A percentile compares a stretch with the other conserved stretches of the same genome.
Conservation (phyloP, 2,888 invertebrate genomes). For the Pediacus dermestoides region DNA sequence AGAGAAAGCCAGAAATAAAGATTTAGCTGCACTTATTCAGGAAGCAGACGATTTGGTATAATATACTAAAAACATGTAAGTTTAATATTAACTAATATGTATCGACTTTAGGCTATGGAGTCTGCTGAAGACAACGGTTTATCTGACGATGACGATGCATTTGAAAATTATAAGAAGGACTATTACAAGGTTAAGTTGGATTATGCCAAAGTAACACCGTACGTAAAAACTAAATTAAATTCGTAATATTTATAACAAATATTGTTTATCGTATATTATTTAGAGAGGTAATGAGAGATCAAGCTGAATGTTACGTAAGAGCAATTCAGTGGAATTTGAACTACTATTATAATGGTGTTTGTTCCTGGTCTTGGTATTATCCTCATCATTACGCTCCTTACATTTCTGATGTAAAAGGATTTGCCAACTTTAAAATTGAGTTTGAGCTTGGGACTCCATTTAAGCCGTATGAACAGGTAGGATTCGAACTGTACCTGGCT, state of each 20-base stretch:
- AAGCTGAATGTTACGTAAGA: slow-evolving; percentile 84
- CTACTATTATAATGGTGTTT: slow-evolving; percentile 95
- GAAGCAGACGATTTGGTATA: slow-evolving; percentile 61
- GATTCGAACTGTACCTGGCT: slow-evolving; percentile 5
- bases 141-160: slow-evolving; percentile 55
- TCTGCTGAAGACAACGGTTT: slow-evolving; percentile 49
- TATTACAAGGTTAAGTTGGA: slow-evolving; percentile 91
- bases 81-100: slow-evolving; percentile 8
- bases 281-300: slow-evolving; percentile 73
- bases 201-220: slow-evolving; percentile 74
- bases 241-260: background rate
- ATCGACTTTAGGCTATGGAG: slow-evolving; percentile 18
- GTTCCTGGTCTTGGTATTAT: slow-evolving; percentile 98
- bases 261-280: slow-evolving; percentile 29
- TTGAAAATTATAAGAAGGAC: slow-evolving; percentile 77
- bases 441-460: slow-evolving; percentile 87
- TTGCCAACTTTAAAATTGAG: slow-evolving; percentile 65
- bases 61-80: background rate
- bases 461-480: slow-evolving; percentile 83
- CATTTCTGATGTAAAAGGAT: slow-evolving; percentile 86
- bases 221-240: slow-evolving; percentile 41
- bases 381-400: slow-evolving; percentile 97
- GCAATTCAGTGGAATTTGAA: slow-evolving; percentile 96
- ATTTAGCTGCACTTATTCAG: slow-evolving; percentile 60
- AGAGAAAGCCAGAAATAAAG: slow-evolving; percentile 49